Percentiles rank a stretch among this genome's conserved stretches.
phyloP scores from a whole-genome alignment of 1,140 invertebrate genomes.

The honey bee (Apis mellifera) region Amel_HAv3.1 CM009934.2:10950501-10951000 shows the following conservation, averaged over 20 bases:
- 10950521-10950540: too few relatives aligned
- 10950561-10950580: slow-evolving; percentile 32
- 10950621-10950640: not conserved
- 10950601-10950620: slow-evolving; percentile 39
- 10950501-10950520: fast-evolving
- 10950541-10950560: not conserved
- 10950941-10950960: slow-evolving; percentile 63
- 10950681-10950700: slow-evolving; percentile 59
- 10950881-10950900: slow-evolving; percentile 65
- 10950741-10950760: slow-evolving; percentile 53
- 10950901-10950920: slow-evolving; percentile 38
- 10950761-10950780: not conserved
- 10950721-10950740: slow-evolving; percentile 19
- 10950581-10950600: slow-evolving; percentile 41
- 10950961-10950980: not conserved
- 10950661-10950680: slow-evolving; percentile 58
- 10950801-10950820: not conserved
- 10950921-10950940: slow-evolving; percentile 39
- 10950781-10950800: not conserved
- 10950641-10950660: slow-evolving; percentile 36
- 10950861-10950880: slow-evolving; percentile 68
- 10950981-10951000: not conserved
- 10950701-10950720: slow-evolving; percentile 60
- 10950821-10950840: not conserved
- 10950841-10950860: slow-evolving; percentile 15